A percentile compares a stretch with the other conserved stretches of the same genome.
These are phyloP conservation scores for Calameuta filiformis DNA, from an alignment of 2,888 invertebrate genomes.

Conservation along the genomic window DNA sequence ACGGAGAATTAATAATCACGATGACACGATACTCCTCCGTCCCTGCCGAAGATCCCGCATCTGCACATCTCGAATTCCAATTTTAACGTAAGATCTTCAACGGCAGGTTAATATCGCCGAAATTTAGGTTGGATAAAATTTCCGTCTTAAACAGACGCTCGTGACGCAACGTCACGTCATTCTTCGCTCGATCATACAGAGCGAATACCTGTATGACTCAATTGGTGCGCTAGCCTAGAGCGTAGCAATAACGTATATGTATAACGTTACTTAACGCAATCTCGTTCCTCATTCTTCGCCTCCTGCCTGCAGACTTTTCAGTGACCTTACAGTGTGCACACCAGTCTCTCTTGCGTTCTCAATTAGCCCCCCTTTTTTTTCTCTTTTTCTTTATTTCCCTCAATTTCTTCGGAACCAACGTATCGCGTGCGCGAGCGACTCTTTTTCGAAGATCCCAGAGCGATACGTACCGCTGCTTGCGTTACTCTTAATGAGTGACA, in stretches of 20 bases:
- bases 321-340: neutral
- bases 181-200: neutral
- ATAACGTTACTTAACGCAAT: neutral
- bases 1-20: neutral
- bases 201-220: conserved; percentile 21
- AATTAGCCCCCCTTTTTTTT: too few species aligned
- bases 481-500: neutral
- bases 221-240: neutral
- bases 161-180: neutral
- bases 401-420: neutral
- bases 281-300: neutral
- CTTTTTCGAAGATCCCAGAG: neutral
- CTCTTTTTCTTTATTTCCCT: neutral
- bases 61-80: neutral
- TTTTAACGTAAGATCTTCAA: neutral
- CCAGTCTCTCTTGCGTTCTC: neutral
- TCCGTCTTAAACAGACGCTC: neutral
- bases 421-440: neutral
- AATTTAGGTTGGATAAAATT: neutral
- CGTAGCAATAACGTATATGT: neutral
- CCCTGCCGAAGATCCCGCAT: neutral
- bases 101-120: neutral
- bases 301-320: neutral
- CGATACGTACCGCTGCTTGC: neutral
- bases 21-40: neutral